Evolutionary conservation across 1,140 invertebrate genomes (phyloP).

Genomic region (Apis cerana): DNA sequence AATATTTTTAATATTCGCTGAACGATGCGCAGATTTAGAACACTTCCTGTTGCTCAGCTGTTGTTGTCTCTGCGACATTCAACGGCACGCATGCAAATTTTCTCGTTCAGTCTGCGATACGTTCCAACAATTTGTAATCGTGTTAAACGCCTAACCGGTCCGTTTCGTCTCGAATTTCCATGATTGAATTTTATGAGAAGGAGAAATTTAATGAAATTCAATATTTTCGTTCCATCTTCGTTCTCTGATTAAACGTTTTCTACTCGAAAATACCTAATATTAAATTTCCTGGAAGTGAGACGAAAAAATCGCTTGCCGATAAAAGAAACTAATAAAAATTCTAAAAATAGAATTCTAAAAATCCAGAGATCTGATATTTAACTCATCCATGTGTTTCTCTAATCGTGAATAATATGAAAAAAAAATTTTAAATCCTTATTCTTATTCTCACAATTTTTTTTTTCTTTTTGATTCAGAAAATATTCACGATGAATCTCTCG

Average conservation of each 20-base stretch:
- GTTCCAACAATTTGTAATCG: slow-evolving; percentile 1
- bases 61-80: slow-evolving; percentile 6
- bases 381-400: too few species aligned
- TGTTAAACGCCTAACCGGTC: slow-evolving; percentile 18
- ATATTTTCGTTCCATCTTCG: not conserved
- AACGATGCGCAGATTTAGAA: slow-evolving; percentile 23
- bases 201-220: not conserved
- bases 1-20: slow-evolving; percentile 52
- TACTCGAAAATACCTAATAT: too few species aligned
- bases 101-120: slow-evolving; percentile 8
- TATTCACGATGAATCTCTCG: not conserved
- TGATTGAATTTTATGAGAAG: not conserved
- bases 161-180: not conserved
- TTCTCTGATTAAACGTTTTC: not conserved
- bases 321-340: too few species aligned
- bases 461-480: too few species aligned
- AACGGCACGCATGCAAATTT: slow-evolving; percentile 4
- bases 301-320: too few species aligned
- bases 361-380: too few species aligned
- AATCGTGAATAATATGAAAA: too few species aligned
- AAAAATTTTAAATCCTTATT: too few species aligned
- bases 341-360: too few species aligned
- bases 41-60: slow-evolving; percentile 39
- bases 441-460: not conserved
- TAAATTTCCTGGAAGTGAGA: too few species aligned